Base-by-base conservation (phyloP, 2,113 vertebrate species). In the Bungarus multicinctus region DNA sequence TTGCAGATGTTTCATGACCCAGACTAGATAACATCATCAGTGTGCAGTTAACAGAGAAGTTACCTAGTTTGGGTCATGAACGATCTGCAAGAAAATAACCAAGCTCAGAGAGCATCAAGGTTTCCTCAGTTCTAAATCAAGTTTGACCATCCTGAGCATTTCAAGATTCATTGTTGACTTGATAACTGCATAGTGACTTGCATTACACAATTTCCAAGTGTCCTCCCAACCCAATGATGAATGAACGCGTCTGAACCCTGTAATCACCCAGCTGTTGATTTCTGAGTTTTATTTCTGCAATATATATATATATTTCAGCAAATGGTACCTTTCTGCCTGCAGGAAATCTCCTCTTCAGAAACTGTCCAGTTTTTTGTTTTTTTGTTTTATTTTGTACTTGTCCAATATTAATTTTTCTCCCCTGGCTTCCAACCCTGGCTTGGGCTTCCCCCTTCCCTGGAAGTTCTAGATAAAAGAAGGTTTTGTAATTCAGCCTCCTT, bases 401-500 rank as follows among this genome's bases (percentile, higher is more conserved):
- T 92, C 94, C 50, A 90, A 92, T 91, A 93, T 93, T 93, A 45
- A 25, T 1, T 12, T 20, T 58, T 87, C 11, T 20, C n/a, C 45
- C 45, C 27, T 50, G n/a, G 34, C 90, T 92, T 27, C 86, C 25
- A 9, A 0, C 23, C 4, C 30, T 39, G 81, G 4, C 90, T 5
- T 1, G 4, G 5, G 23, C 27, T 81, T 27, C 6, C 53, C 27
- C 53, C 3, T 89, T 20, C 54, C 11, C 34, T 91, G 89, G 52
- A 86, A 34, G 85, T 22, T 0, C 30, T 55, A 64, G 93, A 58
- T 27, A 90, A 34, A 93, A 54, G 54, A 52, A 94, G 89, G 95
- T 88, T 93, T 96, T 95, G 95, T 94, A 93, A 90, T 91, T 95
- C 4, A 9, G 58, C 91, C 94, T 93, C 95, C 95, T 93, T 94